A percentile compares a stretch with the other conserved stretches of the same genome.
Conservation (phyloP, 2,113 vertebrate species). For the Hassar affinis region DNA sequence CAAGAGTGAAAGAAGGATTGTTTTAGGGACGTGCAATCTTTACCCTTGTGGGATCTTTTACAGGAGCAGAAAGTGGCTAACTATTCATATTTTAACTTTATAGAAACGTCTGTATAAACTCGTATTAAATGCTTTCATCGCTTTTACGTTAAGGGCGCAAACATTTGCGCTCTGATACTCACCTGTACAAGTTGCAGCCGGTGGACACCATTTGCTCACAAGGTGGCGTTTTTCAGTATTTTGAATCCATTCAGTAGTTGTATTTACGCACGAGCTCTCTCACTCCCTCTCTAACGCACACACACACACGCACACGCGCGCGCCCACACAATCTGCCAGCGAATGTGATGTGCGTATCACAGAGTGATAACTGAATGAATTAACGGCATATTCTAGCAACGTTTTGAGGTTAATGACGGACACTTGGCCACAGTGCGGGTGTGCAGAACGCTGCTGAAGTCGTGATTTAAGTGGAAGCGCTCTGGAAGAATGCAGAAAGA, state of each 20-base stretch:
- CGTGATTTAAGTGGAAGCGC: background rate
- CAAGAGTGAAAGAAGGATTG: background rate
- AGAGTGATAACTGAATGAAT: background rate
- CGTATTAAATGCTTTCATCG: background rate
- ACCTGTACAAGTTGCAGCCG: background rate
- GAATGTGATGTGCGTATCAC: background rate
- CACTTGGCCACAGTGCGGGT: background rate
- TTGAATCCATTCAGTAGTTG: slow-evolving; percentile 1
- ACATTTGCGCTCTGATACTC: background rate
- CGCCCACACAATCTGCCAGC: background rate
- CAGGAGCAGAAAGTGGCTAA: background rate
- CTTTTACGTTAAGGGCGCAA: background rate
- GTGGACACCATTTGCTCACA: slow-evolving; percentile 23
- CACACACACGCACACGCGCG: background rate
- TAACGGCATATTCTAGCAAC: background rate
- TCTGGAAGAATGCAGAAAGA: slow-evolving; percentile 69
- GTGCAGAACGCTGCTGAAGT: background rate
- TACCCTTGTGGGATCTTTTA: background rate
- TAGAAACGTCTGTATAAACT: background rate
- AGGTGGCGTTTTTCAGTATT: slow-evolving; percentile 56
- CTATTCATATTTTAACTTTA: background rate
- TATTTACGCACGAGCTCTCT: background rate
- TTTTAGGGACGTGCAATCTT: background rate
- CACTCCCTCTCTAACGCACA: background rate
- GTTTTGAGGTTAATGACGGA: background rate